Percentiles rank a stretch among this genome's conserved stretches.
These are phyloP conservation scores for Eilema depressum DNA, from an alignment of 2,888 invertebrate species.

Conservation along the genomic window DNA sequence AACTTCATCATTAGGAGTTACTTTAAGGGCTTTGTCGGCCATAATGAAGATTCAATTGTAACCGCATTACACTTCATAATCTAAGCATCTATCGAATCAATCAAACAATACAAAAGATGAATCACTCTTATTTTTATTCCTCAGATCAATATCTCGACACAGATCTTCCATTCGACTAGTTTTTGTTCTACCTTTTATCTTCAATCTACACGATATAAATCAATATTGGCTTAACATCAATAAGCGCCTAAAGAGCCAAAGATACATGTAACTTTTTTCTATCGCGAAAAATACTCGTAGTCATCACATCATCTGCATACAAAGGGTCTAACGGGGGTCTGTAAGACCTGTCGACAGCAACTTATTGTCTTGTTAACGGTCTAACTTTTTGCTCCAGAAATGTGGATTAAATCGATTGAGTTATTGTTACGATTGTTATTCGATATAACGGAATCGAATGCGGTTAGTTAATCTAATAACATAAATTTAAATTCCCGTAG, in stretches of 20 bases:
- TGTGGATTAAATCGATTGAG: conserved; percentile 40
- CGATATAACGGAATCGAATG: conserved; percentile 44
- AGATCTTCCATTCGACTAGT: conserved; percentile 2
- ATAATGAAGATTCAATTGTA: not conserved
- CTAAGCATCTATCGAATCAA: not conserved
- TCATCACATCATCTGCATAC: conserved; percentile 63
- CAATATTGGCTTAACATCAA: conserved; percentile 3
- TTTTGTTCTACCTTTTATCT: conserved; percentile 9
- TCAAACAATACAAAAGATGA: conserved; percentile 5
- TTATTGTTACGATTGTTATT: conserved; percentile 41
- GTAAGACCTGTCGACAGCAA: conserved; percentile 26
- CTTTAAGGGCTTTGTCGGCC: too few species aligned
- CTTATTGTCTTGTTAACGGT: conserved; percentile 55
- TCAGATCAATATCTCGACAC: conserved; percentile 6
- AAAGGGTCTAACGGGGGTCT: conserved; percentile 58
- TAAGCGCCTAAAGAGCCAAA: conserved; percentile 4
- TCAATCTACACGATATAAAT: conserved; percentile 3
- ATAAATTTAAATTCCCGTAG: conserved; percentile 19
- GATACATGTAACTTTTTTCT: conserved; percentile 5
- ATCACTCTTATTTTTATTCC: not conserved
- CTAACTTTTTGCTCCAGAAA: conserved; percentile 48
- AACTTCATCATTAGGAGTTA: too few species aligned
- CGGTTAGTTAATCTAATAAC: conserved; percentile 37
- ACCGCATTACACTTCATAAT: not conserved
- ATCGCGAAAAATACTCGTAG: not conserved